Evolutionary conservation across 2,113 vertebrate species (phyloP), one percentile per base, ranked within the genome.

Genomic region (Baryphthengus martii): DNA sequence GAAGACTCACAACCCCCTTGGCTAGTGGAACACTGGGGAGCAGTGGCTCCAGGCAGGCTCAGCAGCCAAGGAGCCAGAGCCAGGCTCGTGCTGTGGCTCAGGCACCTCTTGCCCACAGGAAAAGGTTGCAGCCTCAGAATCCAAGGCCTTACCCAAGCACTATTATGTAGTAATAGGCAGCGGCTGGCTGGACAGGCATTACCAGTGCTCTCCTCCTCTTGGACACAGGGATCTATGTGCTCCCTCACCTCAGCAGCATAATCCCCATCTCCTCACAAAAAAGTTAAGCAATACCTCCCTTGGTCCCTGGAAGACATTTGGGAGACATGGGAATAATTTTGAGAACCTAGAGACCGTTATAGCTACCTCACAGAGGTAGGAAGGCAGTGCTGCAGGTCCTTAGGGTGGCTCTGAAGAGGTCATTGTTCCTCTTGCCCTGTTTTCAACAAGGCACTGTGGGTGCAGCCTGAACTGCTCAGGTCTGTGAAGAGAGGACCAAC

Each of bases 381-480:
- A 53, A 33, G 12, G 21, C 17, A 28, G 47, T 20, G 21, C 12
- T 37, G 47, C 25, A 35, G 12, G 9, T 80, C 35, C 5, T 40
- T 31, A 9, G 17, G 40, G 63, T 1, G 1, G 18, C 19, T 26
- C 13, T 13, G 18, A 50, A 19, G 35, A 1, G 1, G 35, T 25
- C 1, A 0, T 23, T 15, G 25, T 28, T 33, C 33, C 13, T 70
- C 29, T 14, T 7, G 35, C 21, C 52, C 29, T 0, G 3, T 11
- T 39, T 37, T 10, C 1, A 0, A 40, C 23, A 35, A 20, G 67
- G 67, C 1, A 1, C 35, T 1, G 0, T 5, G 23, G 37, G 24
- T 0, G 5, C 1, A 0, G 15, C 44, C 28, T 4, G 0, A 0
- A 39, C 39, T 20, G 17, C 18, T 52, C 37, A 58, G 23, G 37